Conservation (phyloP, 2,888 invertebrate genomes). For the Nasonovia ribisnigri region DNA sequence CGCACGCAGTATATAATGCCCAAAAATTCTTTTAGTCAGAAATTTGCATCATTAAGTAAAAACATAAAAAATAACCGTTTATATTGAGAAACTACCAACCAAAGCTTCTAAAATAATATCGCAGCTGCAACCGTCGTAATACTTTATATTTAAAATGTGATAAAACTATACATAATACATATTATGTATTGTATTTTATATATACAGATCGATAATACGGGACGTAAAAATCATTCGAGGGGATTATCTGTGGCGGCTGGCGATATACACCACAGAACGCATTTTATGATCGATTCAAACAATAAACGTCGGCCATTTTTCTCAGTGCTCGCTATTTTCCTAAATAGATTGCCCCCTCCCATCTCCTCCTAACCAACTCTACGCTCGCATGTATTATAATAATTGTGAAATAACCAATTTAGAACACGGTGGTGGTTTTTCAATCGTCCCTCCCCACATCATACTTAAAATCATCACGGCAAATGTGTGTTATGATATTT, state of each 20-base stretch:
- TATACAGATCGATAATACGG: slow-evolving; percentile 29
- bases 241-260: slow-evolving; percentile 49
- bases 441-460: not conserved
- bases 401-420: slow-evolving; percentile 58
- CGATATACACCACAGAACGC: slow-evolving; percentile 27
- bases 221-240: slow-evolving; percentile 49
- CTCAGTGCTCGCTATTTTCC: slow-evolving; percentile 42
- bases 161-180: not conserved
- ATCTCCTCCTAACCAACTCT: not conserved
- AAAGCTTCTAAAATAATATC: not conserved
- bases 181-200: not conserved
- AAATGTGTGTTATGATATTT: not conserved
- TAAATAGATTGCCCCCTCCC: slow-evolving; percentile 8
- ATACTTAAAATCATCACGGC: not conserved
- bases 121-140: not conserved
- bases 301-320: slow-evolving; percentile 58
- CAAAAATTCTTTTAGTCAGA: slow-evolving; percentile 24
- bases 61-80: slow-evolving; percentile 1
- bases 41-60: slow-evolving; percentile 39
- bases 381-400: slow-evolving; percentile 19
- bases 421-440: slow-evolving; percentile 24
- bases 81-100: not conserved
- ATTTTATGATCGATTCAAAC: slow-evolving; percentile 55
- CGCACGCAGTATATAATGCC: not conserved
- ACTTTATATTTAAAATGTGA: not conserved